phyloP scores from a whole-genome alignment of 2,888 invertebrate species.

The Cantharis lateralis region DNA sequence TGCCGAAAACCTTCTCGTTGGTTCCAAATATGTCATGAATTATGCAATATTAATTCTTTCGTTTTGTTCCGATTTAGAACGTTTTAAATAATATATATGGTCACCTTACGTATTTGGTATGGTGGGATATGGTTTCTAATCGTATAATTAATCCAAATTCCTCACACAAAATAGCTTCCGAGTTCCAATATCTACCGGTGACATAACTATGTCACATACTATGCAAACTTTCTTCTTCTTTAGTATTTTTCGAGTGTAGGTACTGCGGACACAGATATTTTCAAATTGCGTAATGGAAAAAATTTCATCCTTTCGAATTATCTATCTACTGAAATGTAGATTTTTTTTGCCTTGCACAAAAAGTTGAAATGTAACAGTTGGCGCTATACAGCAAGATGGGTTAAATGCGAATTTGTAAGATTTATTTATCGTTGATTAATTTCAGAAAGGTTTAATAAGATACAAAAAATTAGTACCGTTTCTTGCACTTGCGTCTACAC shows the following conservation, averaged over 20 bases:
- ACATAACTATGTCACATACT: not conserved
- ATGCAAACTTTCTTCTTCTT: not conserved
- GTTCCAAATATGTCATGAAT: too few species aligned
- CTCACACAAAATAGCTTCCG: not conserved
- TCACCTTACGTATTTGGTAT: not conserved
- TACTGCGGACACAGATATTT: not conserved
- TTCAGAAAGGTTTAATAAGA: not conserved
- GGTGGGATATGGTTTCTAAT: not conserved
- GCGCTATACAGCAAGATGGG: not conserved
- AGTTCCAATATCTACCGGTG: not conserved
- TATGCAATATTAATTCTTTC: not conserved
- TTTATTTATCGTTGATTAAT: not conserved
- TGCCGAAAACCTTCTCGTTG: too few species aligned
- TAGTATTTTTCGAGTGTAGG: not conserved
- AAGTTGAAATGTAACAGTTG: not conserved
- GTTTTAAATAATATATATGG: not conserved
- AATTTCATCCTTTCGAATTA: not conserved
- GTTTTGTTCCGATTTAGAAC: not conserved
- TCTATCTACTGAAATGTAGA: too few species aligned
- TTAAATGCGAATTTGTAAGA: not conserved
- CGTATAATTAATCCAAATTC: not conserved
- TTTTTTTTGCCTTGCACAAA: not conserved
- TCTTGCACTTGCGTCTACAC: not conserved
- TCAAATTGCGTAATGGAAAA: not conserved
- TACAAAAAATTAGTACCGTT: not conserved